phyloP scores from a whole-genome alignment of 92 coral and sea anemone genomes.

The Blastomussa wellsi region DNA sequence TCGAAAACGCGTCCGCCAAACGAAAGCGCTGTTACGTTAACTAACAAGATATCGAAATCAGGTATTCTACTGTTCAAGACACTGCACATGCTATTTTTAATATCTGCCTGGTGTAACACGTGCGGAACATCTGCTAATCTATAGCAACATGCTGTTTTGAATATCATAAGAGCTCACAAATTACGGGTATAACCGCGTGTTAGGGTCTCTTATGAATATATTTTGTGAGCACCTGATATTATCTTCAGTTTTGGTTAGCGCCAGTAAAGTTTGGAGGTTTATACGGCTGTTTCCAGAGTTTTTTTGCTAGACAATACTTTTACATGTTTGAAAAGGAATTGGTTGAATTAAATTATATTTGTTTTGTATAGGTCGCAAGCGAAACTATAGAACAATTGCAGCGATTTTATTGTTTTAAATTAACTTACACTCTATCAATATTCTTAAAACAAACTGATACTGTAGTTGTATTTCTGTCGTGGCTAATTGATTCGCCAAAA shows the following conservation, averaged over 20 bases:
- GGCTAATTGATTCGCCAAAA: neutral
- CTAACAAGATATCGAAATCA: neutral
- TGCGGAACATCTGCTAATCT: conserved; percentile 30
- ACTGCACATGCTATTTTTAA: conserved; percentile 23
- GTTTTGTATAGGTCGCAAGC: neutral
- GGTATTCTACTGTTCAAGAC: conserved; percentile 13
- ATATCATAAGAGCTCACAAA: neutral
- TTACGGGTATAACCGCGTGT: conserved; percentile 25
- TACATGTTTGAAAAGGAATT: neutral
- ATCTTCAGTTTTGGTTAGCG: neutral
- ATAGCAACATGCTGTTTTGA: conserved; percentile 44
- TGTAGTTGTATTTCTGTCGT: neutral
- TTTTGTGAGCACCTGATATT: too few relatives aligned
- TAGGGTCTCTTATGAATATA: neutral
- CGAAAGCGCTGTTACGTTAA: neutral
- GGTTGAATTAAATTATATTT: neutral
- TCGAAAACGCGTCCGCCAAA: neutral
- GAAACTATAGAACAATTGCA: neutral
- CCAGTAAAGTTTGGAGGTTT: neutral
- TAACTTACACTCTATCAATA: neutral
- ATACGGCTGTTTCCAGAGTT: neutral
- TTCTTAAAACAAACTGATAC: neutral
- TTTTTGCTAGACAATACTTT: neutral
- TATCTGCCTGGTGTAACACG: conserved; percentile 22
- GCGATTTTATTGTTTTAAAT: neutral